phyloP scores from a whole-genome alignment of 2,888 invertebrate species.

The Oeneis ivallda region DNA sequence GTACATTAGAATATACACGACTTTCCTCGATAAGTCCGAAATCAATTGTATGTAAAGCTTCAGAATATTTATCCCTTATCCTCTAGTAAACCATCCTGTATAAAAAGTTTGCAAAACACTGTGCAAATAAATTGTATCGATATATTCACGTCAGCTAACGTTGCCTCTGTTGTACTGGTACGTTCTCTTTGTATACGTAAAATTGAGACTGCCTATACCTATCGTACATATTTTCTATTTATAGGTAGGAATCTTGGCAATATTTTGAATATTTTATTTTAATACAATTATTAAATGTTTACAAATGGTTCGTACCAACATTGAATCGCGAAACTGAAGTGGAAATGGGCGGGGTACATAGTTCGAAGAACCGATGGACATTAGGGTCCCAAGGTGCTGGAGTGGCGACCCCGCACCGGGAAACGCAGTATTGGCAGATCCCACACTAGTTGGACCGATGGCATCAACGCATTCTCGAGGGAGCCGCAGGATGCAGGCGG shows the following conservation, averaged over 20 bases:
- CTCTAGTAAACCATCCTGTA: constrained; percentile 14
- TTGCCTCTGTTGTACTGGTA: constrained; percentile 23
- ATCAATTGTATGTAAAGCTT: constrained; percentile 16
- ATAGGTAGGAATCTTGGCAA: not conserved
- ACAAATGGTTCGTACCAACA: too few species aligned
- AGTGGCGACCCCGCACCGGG: too few species aligned
- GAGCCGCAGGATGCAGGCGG: too few species aligned
- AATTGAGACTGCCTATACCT: not conserved
- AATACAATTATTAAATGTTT: too few species aligned
- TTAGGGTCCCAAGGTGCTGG: too few species aligned
- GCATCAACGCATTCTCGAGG: too few species aligned
- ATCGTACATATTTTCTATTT: not conserved
- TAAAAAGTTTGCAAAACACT: constrained; percentile 21
- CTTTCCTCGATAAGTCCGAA: not conserved
- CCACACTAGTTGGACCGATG: too few species aligned
- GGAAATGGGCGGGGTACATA: too few species aligned
- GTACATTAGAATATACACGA: not conserved
- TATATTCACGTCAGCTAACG: constrained; percentile 29
- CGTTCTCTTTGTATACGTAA: constrained; percentile 24
- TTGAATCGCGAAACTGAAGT: too few species aligned
- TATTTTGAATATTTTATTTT: constrained; percentile 1
- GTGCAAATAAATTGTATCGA: constrained; percentile 30
- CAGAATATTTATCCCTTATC: constrained; percentile 1
- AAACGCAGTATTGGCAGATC: too few species aligned
- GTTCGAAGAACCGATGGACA: too few species aligned